These are phyloP conservation scores for Stylophora pistillata DNA, from an alignment of 64 coral and sea anemone genomes.

Conservation along the genomic window DNA sequence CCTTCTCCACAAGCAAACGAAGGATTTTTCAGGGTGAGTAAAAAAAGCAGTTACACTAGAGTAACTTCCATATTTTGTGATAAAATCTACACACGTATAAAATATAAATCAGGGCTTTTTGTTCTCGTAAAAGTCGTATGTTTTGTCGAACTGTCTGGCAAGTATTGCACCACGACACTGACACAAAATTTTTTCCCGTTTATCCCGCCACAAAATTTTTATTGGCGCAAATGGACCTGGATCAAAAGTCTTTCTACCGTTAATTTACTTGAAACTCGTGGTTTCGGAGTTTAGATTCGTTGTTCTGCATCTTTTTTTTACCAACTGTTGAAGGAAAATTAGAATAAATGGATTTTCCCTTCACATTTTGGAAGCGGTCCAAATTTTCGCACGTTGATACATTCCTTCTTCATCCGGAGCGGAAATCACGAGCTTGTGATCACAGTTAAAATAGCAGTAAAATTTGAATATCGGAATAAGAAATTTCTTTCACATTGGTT, in stretches of 20 bases:
- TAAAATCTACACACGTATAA: too few species aligned
- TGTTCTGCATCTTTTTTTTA: background rate
- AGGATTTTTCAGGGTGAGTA: conserved; percentile 12
- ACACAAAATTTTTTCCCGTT: too few species aligned
- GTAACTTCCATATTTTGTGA: background rate
- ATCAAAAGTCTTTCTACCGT: too few species aligned
- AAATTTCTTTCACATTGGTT: background rate
- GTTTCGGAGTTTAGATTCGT: background rate
- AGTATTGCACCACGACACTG: too few species aligned
- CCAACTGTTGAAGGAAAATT: background rate
- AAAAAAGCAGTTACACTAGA: background rate
- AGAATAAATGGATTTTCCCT: background rate
- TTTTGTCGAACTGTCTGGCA: too few species aligned
- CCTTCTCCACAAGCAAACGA: background rate
- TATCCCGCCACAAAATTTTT: too few species aligned
- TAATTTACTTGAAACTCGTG: too few species aligned
- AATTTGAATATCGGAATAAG: background rate
- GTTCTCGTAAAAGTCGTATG: too few species aligned
- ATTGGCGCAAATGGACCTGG: too few species aligned
- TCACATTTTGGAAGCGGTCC: background rate
- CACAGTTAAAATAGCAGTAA: background rate
- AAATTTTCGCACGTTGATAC: background rate
- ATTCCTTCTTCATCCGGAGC: background rate
- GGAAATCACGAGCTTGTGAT: background rate
- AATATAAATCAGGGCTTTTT: too few species aligned